Base-by-base conservation (phyloP, 2,888 invertebrate genomes). In the Caenorhabditis macrosperma region DNA sequence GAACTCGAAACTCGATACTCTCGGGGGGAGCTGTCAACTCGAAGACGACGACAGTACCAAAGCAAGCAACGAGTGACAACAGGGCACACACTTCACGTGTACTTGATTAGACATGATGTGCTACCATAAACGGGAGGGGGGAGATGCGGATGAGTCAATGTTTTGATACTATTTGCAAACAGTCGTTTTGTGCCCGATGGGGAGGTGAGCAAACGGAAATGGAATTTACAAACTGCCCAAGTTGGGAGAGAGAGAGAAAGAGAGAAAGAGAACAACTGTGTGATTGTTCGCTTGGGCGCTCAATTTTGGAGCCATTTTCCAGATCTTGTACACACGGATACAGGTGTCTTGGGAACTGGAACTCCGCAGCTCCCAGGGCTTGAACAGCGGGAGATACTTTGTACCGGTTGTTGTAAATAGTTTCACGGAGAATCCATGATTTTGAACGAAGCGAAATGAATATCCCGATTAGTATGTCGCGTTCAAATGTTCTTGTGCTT, bases 161-260 rank as follows among this genome's bases (percentile, higher is more conserved):
- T 72, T 72, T 63, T 72, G 72, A 72, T 72, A 72, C 72, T 64
- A 72, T 72, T 64, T 72, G 72, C 72, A 72, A 72, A 72, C 64
- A 72, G 28, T 72, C 55, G 63, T 55, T 66, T 44, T 28, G 50
- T 24, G 26, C 26, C 2, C 20, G 15, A 44, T 6, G 17, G 3
- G 30, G 30, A 46, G 48, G 46, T 57, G 22, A 33, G 63, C 64
- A 72, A 64, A 63, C 72, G 63, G 72, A 72, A 72, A 72, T 57
- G 63, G 55, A 38, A 48, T 72, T 57, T 30, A 48, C 24, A n/a
- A n/a, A n/a, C n/a, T n/a, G 33, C 9, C 33, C 6, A 55, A 55
- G 30, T 55, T 55, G 33, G 44, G 46, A 24, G 17, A 5, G 22
- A 33, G 33, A n/a, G 41, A 9, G 24, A 38, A 15, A 41, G 66